phyloP scores from a whole-genome alignment of 2,888 invertebrate species.

The Erannis defoliaria region DNA sequence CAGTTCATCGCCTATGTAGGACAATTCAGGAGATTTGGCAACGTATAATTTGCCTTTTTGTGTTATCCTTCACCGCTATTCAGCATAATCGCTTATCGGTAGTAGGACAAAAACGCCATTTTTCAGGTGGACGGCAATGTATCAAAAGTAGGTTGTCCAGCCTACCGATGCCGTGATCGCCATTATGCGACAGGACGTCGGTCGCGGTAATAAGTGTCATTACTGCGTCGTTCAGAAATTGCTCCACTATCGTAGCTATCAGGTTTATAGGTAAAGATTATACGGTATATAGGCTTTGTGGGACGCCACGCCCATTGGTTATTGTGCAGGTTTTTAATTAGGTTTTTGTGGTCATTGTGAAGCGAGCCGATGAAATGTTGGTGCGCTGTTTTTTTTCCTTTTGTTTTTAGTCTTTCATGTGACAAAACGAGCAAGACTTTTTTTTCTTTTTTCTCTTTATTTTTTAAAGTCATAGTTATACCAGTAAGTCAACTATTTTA shows the following conservation, averaged over 20 bases:
- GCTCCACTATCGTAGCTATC: slow-evolving; percentile 84
- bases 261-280: slow-evolving; percentile 84
- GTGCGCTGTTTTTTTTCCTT: too few species aligned
- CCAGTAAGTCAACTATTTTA: too few species aligned
- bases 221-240: slow-evolving; percentile 84
- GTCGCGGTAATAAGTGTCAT: slow-evolving; percentile 82
- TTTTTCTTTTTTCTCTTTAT: too few species aligned
- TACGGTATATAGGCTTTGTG: slow-evolving; percentile 67
- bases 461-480: too few species aligned
- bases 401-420: too few species aligned
- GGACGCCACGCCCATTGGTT: slow-evolving; percentile 54
- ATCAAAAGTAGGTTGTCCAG: slow-evolving; percentile 74
- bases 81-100: not conserved
- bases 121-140: slow-evolving; percentile 42
- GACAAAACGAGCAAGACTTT: too few species aligned
- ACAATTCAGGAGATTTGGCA: too few species aligned
- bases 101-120: slow-evolving; percentile 27
- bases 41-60: too few species aligned
- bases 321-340: slow-evolving; percentile 63
- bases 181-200: slow-evolving; percentile 81
- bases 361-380: not conserved
- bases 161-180: slow-evolving; percentile 56
- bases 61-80: not conserved
- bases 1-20: too few species aligned
- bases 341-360: slow-evolving; percentile 40